These are phyloP conservation scores for Mastomys natalensis DNA, from an alignment of 2,113 vertebrate species.

Conservation along the genomic window DNA sequence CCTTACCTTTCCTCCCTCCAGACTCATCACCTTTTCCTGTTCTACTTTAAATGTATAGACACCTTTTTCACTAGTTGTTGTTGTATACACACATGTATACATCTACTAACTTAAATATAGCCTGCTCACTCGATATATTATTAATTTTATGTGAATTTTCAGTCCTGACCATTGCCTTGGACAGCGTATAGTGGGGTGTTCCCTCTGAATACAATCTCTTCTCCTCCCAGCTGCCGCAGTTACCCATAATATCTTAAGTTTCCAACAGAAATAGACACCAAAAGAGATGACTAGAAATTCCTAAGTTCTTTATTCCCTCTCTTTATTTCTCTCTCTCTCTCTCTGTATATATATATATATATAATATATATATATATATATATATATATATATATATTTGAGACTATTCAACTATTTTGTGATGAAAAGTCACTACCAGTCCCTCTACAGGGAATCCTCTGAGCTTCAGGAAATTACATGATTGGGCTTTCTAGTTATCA, in stretches of 20 bases:
- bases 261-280: not conserved
- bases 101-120: not conserved
- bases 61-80: not conserved
- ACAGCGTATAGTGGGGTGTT: not conserved
- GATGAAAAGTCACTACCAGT: too few species aligned
- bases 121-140: not conserved
- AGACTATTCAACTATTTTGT: too few species aligned
- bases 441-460: too few species aligned
- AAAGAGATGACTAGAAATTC: not conserved
- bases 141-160: not conserved
- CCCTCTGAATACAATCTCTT: not conserved
- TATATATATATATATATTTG: not conserved
- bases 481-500: too few species aligned
- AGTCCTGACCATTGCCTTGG: not conserved
- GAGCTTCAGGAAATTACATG: too few species aligned
- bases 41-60: not conserved
- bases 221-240: not conserved
- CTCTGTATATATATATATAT: not conserved
- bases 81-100: not conserved
- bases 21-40: not conserved
- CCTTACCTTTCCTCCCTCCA: fast-evolving
- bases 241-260: not conserved
- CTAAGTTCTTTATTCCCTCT: too few species aligned
- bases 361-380: not conserved
- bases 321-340: too few species aligned